Conservation (phyloP, 2,888 invertebrate species). For the Petrolisthes manimaculis region DNA sequence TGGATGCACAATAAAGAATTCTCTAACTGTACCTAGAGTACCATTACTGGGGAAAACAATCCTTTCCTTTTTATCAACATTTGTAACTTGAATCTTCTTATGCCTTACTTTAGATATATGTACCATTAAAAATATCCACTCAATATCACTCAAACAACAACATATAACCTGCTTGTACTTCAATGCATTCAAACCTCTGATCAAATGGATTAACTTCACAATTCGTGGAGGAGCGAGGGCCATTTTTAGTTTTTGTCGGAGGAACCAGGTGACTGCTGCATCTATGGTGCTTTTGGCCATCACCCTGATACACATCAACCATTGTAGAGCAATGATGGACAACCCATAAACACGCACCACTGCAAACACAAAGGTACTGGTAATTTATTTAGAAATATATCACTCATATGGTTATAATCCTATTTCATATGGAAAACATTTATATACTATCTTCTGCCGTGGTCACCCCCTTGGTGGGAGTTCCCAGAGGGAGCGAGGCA, state of each 20-base stretch:
- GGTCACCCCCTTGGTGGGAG: too few relatives aligned
- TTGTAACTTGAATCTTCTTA: neutral
- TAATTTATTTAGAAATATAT: neutral
- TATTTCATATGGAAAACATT: neutral
- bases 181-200: constrained; percentile 46
- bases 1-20: too few relatives aligned
- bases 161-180: neutral
- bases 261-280: constrained; percentile 53
- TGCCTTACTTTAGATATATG: neutral
- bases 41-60: too few relatives aligned
- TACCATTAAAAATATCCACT: neutral
- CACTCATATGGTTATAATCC: too few relatives aligned
- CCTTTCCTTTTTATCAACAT: neutral
- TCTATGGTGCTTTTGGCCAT: constrained; percentile 55
- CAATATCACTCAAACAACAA: neutral
- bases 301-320: constrained; percentile 53
- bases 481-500: too few relatives aligned
- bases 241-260: constrained; percentile 54
- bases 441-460: too few relatives aligned
- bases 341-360: constrained; percentile 63
- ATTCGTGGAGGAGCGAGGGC: constrained; percentile 56
- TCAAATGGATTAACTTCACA: constrained; percentile 61
- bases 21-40: too few relatives aligned
- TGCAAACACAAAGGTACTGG: neutral
- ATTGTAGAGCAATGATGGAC: constrained; percentile 53